Percentiles rank a stretch among this genome's conserved stretches.
These are phyloP conservation scores for Halcyon badia DNA, from an alignment of 2,797 vertebrate genomes.

Conservation along the genomic window DNA sequence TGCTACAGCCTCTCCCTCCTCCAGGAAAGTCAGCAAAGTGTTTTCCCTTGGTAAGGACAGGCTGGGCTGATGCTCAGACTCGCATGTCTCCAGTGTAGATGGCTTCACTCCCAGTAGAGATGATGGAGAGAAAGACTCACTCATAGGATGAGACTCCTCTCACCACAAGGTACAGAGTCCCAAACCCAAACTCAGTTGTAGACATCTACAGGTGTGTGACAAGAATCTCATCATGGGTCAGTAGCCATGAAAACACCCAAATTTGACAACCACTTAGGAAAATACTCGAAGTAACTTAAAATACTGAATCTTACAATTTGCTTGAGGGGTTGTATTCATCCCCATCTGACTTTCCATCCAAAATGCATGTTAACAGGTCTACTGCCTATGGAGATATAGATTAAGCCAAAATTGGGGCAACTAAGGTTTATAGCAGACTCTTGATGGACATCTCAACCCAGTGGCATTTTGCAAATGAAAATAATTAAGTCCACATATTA, in stretches of 20 bases:
- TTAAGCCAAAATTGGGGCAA: not conserved
- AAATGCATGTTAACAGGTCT: not conserved
- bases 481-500: slow-evolving; percentile 17
- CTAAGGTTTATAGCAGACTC: not conserved
- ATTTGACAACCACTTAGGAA: not conserved
- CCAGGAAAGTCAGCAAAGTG: not conserved
- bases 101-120: not conserved
- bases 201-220: not conserved
- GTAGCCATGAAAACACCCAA: not conserved
- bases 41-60: not conserved
- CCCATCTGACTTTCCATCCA: not conserved
- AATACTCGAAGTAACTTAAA: not conserved
- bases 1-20: not conserved
- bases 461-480: slow-evolving; percentile 26
- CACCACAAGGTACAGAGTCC: not conserved
- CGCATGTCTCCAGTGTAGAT: not conserved
- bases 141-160: not conserved
- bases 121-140: not conserved
- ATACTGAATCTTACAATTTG: not conserved
- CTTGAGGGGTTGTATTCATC: not conserved
- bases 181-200: accelerated
- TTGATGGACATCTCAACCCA: not conserved
- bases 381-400: not conserved
- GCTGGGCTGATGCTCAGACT: not conserved
- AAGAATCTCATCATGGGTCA: not conserved